Percentiles rank a stretch among this genome's conserved stretches.
phyloP scores from a whole-genome alignment of 2,797 vertebrate genomes.

The Takifugu ocellatus region DNA sequence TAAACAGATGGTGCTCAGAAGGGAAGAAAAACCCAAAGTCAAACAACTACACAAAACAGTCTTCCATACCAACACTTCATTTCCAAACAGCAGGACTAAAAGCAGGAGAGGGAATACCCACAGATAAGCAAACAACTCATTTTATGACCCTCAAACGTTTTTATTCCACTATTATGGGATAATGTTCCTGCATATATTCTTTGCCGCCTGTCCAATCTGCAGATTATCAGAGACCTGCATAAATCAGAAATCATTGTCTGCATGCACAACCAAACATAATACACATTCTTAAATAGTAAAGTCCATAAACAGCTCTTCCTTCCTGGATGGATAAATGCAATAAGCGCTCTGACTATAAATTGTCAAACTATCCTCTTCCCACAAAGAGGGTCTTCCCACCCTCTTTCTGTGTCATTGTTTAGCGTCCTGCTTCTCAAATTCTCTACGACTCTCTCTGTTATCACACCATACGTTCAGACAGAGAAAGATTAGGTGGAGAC shows the following conservation, averaged over 20 bases:
- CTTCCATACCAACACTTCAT: constrained; percentile 51
- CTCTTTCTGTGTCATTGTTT: constrained; percentile 33
- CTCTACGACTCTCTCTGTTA: constrained; percentile 23
- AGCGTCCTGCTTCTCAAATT: constrained; percentile 25
- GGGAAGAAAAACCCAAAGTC: constrained; percentile 59
- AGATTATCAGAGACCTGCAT: constrained; percentile 52
- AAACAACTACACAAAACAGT: constrained; percentile 61
- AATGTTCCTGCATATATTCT: constrained; percentile 5
- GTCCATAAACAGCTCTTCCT: constrained; percentile 70
- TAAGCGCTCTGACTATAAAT: constrained; percentile 54
- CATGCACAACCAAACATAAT: constrained; percentile 46
- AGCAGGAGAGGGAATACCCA: constrained; percentile 53
- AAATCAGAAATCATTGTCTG: constrained; percentile 30
- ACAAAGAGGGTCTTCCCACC: constrained; percentile 11
- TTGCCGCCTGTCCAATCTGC: constrained; percentile 37
- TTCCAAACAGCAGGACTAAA: constrained; percentile 22
- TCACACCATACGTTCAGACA: constrained; percentile 32
- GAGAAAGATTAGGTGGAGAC: constrained; percentile 53
- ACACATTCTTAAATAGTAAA: constrained; percentile 56
- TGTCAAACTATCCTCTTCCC: constrained; percentile 24
- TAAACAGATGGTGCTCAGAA: constrained; percentile 68
- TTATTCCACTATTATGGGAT: constrained; percentile 5
- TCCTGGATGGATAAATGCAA: constrained; percentile 43
- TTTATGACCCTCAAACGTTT: constrained; percentile 17
- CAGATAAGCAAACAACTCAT: constrained; percentile 30